phyloP scores from a whole-genome alignment of 2,113 vertebrate genomes.

The Diadophis punctatus region DNA sequence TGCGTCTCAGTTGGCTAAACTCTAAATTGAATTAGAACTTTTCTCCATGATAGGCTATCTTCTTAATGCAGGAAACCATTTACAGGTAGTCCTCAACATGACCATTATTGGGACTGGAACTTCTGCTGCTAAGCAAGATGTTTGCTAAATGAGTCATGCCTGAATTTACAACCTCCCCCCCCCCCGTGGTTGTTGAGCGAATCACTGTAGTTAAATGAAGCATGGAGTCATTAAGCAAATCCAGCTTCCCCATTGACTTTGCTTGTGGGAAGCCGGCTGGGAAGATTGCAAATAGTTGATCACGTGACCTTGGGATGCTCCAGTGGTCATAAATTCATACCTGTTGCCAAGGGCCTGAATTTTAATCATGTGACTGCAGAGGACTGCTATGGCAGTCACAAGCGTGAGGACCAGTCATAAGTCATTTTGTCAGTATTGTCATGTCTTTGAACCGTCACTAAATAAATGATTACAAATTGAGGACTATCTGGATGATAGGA shows the following conservation, averaged over 20 bases:
- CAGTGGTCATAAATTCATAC: not conserved
- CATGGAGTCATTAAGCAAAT: not conserved
- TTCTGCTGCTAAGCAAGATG: not conserved
- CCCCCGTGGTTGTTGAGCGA: not conserved
- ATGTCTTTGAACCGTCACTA: not conserved
- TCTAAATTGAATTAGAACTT: not conserved
- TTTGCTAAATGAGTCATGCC: not conserved
- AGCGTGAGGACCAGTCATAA: not conserved
- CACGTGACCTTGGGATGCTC: not conserved
- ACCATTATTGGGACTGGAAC: not conserved
- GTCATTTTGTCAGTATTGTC: not conserved
- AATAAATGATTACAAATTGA: not conserved
- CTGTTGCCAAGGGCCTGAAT: not conserved
- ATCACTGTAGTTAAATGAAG: not conserved
- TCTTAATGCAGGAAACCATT: not conserved
- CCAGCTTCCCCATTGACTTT: not conserved
- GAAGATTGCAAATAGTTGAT: not conserved
- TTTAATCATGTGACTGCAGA: not conserved
- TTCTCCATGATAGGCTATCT: not conserved
- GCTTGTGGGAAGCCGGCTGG: not conserved
- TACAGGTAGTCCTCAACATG: not conserved
- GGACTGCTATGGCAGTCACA: not conserved
- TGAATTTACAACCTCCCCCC: not conserved
- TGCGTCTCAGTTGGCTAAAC: not conserved
- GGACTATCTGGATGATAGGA: not conserved